Percentiles rank a stretch among this genome's conserved stretches.
These are phyloP conservation scores for Asobara japonica DNA, from an alignment of 1,140 invertebrate genomes.

Conservation along the genomic window DNA sequence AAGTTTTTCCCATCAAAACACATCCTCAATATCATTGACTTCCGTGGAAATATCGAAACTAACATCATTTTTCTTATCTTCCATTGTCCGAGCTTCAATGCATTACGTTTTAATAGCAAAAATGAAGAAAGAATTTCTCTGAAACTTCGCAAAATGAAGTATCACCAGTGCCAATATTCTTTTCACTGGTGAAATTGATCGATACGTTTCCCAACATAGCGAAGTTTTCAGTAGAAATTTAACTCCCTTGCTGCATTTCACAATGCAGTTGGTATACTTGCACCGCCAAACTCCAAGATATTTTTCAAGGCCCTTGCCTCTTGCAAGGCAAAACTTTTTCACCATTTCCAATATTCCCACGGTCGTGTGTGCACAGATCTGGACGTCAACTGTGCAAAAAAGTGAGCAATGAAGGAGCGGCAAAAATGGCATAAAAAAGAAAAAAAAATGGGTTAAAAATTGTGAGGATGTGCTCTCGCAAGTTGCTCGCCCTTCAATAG, in stretches of 20 bases:
- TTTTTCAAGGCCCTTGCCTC: background rate
- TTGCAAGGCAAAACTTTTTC: slow-evolving; percentile 25
- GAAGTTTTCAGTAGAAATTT: slow-evolving; percentile 25
- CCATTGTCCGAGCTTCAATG: background rate
- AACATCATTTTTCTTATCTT: background rate
- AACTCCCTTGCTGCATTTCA: slow-evolving; percentile 32
- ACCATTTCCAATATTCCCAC: slow-evolving; percentile 37
- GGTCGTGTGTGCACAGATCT: slow-evolving; percentile 10
- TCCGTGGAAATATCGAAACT: background rate
- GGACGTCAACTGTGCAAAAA: slow-evolving; percentile 28
- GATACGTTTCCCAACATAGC: slow-evolving; percentile 12
- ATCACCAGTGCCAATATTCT: background rate
- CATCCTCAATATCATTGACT: background rate
- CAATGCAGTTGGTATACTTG: slow-evolving; percentile 20
- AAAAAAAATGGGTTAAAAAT: slow-evolving; percentile 26
- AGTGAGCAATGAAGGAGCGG: background rate
- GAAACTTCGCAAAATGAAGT: background rate
- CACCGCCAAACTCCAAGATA: slow-evolving; percentile 18
- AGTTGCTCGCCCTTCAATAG: slow-evolving; percentile 23
- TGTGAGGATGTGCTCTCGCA: background rate
- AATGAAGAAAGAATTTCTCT: background rate
- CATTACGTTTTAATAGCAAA: background rate
- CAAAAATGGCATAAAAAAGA: slow-evolving; percentile 20
- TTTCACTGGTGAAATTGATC: slow-evolving; percentile 26
- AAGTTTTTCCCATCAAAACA: background rate